Evolutionary conservation across 2,888 invertebrate species (phyloP).

Genomic region (Anticlea derivata): DNA sequence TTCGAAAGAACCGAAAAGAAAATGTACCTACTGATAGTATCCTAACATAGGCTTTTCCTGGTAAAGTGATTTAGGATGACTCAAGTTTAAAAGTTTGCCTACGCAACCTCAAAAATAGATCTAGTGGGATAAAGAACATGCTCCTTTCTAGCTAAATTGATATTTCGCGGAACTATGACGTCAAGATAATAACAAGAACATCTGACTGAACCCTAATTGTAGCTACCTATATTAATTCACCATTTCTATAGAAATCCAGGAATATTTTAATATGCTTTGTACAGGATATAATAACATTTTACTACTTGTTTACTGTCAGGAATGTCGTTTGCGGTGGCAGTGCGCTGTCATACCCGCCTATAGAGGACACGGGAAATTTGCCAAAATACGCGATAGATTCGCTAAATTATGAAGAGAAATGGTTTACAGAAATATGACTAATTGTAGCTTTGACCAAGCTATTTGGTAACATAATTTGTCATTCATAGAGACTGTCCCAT

Average conservation of each 20-base stretch:
- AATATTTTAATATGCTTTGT: constrained; percentile 14
- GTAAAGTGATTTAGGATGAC: neutral
- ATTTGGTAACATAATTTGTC: constrained; percentile 4
- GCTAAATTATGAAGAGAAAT: constrained; percentile 11
- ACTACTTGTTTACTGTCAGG: constrained; percentile 20
- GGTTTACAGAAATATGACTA: constrained; percentile 14
- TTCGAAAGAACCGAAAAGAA: too few relatives aligned
- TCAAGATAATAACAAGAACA: too few relatives aligned
- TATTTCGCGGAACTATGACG: constrained; percentile 5
- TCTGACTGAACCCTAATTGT: neutral
- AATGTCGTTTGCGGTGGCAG: constrained; percentile 14
- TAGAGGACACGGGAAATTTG: constrained; percentile 17
- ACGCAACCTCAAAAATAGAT: neutral
- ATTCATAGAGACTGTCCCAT: neutral
- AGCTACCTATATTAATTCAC: too few relatives aligned
- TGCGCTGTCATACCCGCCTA: constrained; percentile 1
- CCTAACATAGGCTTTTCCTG: too few relatives aligned
- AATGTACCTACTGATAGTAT: too few relatives aligned
- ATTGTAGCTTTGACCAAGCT: constrained; percentile 8
- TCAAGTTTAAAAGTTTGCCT: neutral
- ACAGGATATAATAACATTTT: constrained; percentile 25
- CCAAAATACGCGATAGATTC: constrained; percentile 14
- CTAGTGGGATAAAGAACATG: neutral
- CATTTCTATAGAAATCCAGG: too few relatives aligned
- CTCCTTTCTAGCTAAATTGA: neutral